Conservation (phyloP, 2,888 invertebrate genomes). For the Cheilosia soror region DNA sequence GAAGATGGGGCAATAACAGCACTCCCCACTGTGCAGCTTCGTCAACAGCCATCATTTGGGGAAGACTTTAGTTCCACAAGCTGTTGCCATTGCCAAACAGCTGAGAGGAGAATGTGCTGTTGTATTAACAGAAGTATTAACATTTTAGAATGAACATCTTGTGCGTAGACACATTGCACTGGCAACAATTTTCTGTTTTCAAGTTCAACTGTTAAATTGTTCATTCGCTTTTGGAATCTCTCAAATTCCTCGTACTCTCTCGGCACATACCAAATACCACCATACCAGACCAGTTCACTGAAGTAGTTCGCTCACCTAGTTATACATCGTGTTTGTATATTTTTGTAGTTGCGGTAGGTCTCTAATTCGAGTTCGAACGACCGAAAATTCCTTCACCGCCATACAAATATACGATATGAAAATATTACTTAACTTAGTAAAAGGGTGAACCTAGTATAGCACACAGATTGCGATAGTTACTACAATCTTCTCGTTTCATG, state of each 20-base stretch:
- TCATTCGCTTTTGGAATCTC: slow-evolving; percentile 17
- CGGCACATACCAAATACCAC: neutral
- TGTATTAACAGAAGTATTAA: neutral
- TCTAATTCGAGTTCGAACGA: slow-evolving; percentile 64
- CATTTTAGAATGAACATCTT: neutral
- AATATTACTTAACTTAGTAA: slow-evolving; percentile 19
- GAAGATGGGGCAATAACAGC: slow-evolving; percentile 32
- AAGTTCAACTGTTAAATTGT: neutral
- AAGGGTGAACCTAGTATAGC: slow-evolving; percentile 14
- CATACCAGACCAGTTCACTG: slow-evolving; percentile 42
- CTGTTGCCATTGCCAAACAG: neutral
- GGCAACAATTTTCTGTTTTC: neutral
- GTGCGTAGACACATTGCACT: slow-evolving; percentile 31
- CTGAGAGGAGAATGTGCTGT: neutral
- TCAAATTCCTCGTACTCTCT: slow-evolving; percentile 5
- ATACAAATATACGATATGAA: neutral
- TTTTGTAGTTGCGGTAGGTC: slow-evolving; percentile 62
- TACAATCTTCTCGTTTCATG: neutral
- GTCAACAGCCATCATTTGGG: slow-evolving; percentile 19
- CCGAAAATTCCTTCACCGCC: neutral
- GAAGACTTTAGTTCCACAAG: slow-evolving; percentile 17
- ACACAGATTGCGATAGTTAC: slow-evolving; percentile 22
- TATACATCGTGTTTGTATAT: slow-evolving; percentile 27
- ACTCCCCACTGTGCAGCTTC: slow-evolving; percentile 21
- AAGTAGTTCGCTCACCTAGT: neutral